These are phyloP conservation scores for Campopleginae sp. DNA, from an alignment of 2,888 invertebrate species.

Conservation along the genomic window DNA sequence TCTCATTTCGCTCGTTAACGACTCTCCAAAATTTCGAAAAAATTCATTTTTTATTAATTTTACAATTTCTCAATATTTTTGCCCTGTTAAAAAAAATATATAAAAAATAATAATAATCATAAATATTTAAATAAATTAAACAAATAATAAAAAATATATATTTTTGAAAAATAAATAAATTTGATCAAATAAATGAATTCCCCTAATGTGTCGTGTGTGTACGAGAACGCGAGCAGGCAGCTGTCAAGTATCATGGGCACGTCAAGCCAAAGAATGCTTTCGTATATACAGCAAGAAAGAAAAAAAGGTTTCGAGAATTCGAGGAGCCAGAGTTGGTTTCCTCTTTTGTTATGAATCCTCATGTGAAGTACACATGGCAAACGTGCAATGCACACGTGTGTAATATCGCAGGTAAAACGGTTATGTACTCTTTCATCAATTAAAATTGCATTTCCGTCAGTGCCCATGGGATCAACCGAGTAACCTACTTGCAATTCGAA, in stretches of 20 bases:
- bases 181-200: background rate
- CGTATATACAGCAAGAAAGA: slow-evolving; percentile 22
- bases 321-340: slow-evolving; percentile 10
- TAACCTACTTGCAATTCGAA: slow-evolving; percentile 48
- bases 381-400: background rate
- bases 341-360: slow-evolving; percentile 38
- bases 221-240: slow-evolving; percentile 18
- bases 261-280: background rate
- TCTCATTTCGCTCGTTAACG: too few species aligned
- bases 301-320: slow-evolving; percentile 37
- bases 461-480: slow-evolving; percentile 48
- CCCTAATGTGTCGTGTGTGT: slow-evolving; percentile 3
- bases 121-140: too few species aligned
- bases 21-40: background rate
- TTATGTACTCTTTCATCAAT: slow-evolving; percentile 33
- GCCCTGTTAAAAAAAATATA: background rate
- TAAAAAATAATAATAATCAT: too few species aligned
- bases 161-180: background rate
- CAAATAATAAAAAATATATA: background rate
- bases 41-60: background rate
- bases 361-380: slow-evolving; percentile 9
- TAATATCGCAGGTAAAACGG: slow-evolving; percentile 28
- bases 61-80: background rate
- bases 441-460: slow-evolving; percentile 45
- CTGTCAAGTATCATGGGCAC: slow-evolving; percentile 24